phyloP scores from a whole-genome alignment of 2,113 vertebrate genomes.

The Oncorhynchus gorbuscha region DNA sequence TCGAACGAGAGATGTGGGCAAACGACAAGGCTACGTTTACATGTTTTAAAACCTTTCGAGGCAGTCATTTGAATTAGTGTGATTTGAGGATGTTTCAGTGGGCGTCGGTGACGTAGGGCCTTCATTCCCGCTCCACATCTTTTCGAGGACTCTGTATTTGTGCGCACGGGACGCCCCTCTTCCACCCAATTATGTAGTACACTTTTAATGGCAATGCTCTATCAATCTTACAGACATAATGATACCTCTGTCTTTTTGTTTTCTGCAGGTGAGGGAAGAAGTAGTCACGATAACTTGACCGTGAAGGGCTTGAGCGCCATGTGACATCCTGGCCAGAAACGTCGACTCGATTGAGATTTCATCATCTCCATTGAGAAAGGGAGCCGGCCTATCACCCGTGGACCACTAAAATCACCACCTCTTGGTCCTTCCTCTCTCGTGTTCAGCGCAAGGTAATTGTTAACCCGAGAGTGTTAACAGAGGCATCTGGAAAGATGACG shows the following conservation, averaged over 20 bases:
- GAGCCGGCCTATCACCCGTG: not conserved
- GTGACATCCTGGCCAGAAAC: not conserved
- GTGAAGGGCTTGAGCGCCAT: too few relatives aligned
- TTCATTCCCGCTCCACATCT: not conserved
- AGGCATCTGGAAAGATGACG: conserved; percentile 37
- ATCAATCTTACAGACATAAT: too few relatives aligned
- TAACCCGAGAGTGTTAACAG: conserved; percentile 39
- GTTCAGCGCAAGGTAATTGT: conserved; percentile 53
- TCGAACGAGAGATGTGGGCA: too few relatives aligned
- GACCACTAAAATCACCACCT: not conserved
- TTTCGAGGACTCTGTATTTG: not conserved
- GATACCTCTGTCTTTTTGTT: conserved; percentile 19
- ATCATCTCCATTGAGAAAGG: conserved; percentile 4
- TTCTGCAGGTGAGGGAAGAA: conserved; percentile 29
- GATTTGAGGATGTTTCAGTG: too few relatives aligned
- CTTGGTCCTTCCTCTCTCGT: conserved; percentile 7
- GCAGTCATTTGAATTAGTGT: too few relatives aligned
- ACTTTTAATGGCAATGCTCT: too few relatives aligned
- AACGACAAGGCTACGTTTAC: too few relatives aligned
- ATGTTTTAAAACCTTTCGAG: too few relatives aligned
- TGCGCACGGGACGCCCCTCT: not conserved
- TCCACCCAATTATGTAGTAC: not conserved
- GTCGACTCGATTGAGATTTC: conserved; percentile 1
- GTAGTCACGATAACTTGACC: too few relatives aligned
- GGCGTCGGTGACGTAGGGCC: not conserved